phyloP scores from a whole-genome alignment of 2,113 vertebrate genomes.

The Xenopus borealis region DNA sequence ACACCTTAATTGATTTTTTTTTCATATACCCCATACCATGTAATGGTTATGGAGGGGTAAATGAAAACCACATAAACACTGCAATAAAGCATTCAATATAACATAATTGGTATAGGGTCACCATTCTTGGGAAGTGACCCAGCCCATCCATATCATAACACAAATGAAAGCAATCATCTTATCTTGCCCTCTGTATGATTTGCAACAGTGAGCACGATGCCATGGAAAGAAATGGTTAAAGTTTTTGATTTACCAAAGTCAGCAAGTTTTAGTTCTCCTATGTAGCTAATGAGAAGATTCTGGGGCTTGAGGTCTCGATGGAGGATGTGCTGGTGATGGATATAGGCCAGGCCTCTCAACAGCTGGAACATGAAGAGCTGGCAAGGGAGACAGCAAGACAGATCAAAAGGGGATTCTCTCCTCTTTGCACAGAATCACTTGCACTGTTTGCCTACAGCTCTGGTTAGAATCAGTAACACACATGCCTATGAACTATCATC shows the following conservation, averaged over 20 bases:
- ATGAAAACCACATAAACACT: no score
- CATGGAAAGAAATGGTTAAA: constrained; percentile 11
- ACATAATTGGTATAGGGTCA: no score
- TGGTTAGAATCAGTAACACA: constrained; percentile 14
- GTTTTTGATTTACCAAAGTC: constrained; percentile 78
- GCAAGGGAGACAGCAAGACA: constrained; percentile 53
- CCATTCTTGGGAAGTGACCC: no score
- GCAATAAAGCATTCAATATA: no score
- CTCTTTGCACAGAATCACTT: constrained; percentile 14
- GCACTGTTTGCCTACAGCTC: constrained; percentile 2
- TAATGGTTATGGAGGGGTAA: no score
- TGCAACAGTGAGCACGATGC: not conserved
- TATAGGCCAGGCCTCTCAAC: constrained; percentile 77
- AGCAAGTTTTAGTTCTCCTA: constrained; percentile 88
- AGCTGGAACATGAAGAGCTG: constrained; percentile 93
- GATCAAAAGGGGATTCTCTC: constrained; percentile 24
- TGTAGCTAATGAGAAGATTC: constrained; percentile 90
- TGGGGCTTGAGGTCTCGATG: constrained; percentile 91
- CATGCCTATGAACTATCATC: not conserved
- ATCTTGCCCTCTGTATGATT: not conserved
- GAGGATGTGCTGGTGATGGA: constrained; percentile 83
- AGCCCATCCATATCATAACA: no score
- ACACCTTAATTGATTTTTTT: no score
- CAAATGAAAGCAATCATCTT: no score
- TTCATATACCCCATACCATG: no score